These are phyloP conservation scores for Girardinichthys multiradiatus DNA, from an alignment of 2,113 vertebrate species.

Conservation along the genomic window DNA sequence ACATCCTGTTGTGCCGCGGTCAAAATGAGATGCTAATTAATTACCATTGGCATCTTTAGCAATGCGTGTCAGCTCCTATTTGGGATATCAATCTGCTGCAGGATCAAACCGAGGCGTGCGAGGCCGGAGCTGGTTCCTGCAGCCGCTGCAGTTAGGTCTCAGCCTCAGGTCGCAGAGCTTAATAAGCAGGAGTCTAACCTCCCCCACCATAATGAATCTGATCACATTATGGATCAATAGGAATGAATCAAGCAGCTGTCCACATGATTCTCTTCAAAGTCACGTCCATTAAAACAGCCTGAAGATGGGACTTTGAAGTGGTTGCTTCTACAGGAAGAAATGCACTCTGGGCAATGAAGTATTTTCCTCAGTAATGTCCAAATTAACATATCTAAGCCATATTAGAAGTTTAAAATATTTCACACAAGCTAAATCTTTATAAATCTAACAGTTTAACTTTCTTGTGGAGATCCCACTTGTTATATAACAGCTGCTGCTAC, in stretches of 20 bases:
- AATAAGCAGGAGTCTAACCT: constrained; percentile 21
- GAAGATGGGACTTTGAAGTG: not conserved
- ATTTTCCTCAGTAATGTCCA: not conserved
- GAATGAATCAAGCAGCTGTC: constrained; percentile 37
- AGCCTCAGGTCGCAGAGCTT: constrained; percentile 42
- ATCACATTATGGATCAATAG: constrained; percentile 66
- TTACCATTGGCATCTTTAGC: constrained; percentile 97
- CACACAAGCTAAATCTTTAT: not conserved
- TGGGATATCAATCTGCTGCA: constrained; percentile 87
- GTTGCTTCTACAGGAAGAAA: not conserved
- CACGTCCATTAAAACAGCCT: not conserved
- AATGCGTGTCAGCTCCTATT: constrained; percentile 94
- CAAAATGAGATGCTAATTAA: constrained; percentile 98
- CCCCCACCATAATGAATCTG: constrained; percentile 39
- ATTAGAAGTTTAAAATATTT: not conserved
- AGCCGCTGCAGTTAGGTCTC: constrained; percentile 26
- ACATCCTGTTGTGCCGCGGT: constrained; percentile 90
- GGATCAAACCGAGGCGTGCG: constrained; percentile 78
- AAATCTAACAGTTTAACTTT: not conserved
- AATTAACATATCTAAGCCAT: constrained; percentile 3
- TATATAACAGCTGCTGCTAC: not conserved
- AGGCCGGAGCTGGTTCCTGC: constrained; percentile 44
- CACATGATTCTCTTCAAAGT: constrained; percentile 24
- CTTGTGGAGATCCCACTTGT: not conserved
- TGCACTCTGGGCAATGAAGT: constrained; percentile 39